phyloP scores from a whole-genome alignment of 1,140 invertebrate genomes.

The Drosophila saltans region DNA sequence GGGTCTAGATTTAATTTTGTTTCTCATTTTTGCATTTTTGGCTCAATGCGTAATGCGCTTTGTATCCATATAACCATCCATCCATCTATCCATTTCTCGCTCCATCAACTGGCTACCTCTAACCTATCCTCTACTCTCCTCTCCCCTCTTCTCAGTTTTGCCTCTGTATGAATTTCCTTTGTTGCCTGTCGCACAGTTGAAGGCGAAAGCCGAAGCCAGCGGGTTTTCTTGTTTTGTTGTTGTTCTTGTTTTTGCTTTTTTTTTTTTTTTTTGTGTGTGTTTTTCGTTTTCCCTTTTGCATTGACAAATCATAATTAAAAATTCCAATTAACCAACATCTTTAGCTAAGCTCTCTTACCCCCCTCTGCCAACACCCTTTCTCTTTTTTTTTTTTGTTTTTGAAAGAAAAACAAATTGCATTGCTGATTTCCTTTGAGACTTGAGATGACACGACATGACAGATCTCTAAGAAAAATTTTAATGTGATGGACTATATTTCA shows the following conservation, averaged over 20 bases:
- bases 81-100: neutral
- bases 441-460: neutral
- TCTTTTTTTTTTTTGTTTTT: neutral
- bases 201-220: slow-evolving; percentile 14
- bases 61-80: neutral
- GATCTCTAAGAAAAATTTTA: neutral
- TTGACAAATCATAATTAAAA: slow-evolving; percentile 65
- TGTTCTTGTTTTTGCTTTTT: slow-evolving; percentile 8
- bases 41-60: slow-evolving; percentile 13
- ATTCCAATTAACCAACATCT: slow-evolving; percentile 56
- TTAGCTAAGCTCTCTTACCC: slow-evolving; percentile 17
- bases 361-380: neutral
- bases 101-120: slow-evolving; percentile 11
- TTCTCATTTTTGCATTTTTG: neutral
- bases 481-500: neutral
- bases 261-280: too few relatives aligned
- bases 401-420: slow-evolving; percentile 1
- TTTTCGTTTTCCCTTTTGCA: slow-evolving; percentile 25
- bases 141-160: neutral
- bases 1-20: neutral
- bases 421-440: slow-evolving; percentile 12
- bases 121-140: neutral
- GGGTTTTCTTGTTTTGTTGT: slow-evolving; percentile 18
- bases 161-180: slow-evolving; percentile 3
- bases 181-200: slow-evolving; percentile 12